These are phyloP conservation scores for Catagonus wagneri DNA, from an alignment of 2,113 vertebrate species.

Conservation along the genomic window DNA sequence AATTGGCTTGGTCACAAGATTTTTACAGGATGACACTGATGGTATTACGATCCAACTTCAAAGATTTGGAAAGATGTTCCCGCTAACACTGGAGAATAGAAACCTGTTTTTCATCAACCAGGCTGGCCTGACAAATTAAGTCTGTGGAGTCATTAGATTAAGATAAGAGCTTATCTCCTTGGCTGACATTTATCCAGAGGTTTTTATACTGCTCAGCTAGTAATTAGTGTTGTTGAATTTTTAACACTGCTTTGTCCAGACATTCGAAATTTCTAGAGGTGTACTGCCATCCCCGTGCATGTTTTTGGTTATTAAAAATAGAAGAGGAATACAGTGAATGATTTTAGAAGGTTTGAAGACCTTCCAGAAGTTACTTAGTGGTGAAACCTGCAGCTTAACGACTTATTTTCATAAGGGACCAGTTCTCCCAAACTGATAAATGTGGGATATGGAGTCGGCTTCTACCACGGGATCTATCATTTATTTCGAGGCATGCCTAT, in stretches of 20 bases:
- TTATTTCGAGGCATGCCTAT: constrained; percentile 82
- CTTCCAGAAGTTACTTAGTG: constrained; percentile 76
- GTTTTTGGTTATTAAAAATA: constrained; percentile 78
- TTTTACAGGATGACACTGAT: constrained; percentile 91
- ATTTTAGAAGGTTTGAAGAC: constrained; percentile 80
- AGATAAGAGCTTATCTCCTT: constrained; percentile 99
- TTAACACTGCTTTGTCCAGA: constrained; percentile 90
- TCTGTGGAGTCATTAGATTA: constrained; percentile 98
- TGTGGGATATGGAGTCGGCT: constrained; percentile 63
- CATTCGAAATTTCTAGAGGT: constrained; percentile 84
- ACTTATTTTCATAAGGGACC: constrained; percentile 79
- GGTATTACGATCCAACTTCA: constrained; percentile 89
- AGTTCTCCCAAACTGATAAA: constrained; percentile 58
- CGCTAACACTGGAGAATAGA: constrained; percentile 93
- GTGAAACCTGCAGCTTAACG: constrained; percentile 79
- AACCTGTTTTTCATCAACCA: constrained; percentile 92
- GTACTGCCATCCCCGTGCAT: constrained; percentile 66
- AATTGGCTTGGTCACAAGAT: constrained; percentile 91
- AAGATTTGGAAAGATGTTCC: constrained; percentile 94
- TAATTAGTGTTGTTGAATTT: constrained; percentile 96
- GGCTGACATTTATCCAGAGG: constrained; percentile 97
- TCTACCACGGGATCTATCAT: constrained; percentile 79
- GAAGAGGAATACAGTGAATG: constrained; percentile 78
- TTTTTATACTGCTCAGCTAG: constrained; percentile 94
- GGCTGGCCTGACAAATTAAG: constrained; percentile 98